Evolutionary conservation across 2,797 vertebrate genomes (phyloP).

Genomic region (Lepilemur ruficaudatus): DNA sequence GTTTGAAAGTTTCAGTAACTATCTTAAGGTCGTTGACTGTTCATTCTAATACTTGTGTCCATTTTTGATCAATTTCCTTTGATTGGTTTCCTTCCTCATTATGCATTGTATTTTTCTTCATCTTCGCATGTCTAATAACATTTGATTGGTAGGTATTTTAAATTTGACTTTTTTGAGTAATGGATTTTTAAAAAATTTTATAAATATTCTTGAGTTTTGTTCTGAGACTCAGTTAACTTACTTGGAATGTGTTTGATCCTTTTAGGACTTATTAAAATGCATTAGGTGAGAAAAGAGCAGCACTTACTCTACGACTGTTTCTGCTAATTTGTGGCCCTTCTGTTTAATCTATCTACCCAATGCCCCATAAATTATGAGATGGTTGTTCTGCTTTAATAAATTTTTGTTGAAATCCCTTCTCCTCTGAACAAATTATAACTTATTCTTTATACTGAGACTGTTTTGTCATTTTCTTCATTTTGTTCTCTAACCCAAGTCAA

Average conservation of each 20-base stretch:
- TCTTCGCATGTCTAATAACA: not conserved
- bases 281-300: not conserved
- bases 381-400: not conserved
- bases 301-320: not conserved
- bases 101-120: not conserved
- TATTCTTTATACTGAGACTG: not conserved
- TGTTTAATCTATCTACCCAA: not conserved
- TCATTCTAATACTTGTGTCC: not conserved
- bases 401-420: not conserved
- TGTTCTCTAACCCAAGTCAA: not conserved
- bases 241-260: not conserved
- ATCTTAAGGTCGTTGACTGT: not conserved
- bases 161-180: not conserved
- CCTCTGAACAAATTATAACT: not conserved
- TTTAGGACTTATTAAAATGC: not conserved
- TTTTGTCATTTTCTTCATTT: not conserved
- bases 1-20: not conserved
- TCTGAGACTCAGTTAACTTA: not conserved
- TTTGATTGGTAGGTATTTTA: not conserved
- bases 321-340: not conserved
- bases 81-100: not conserved
- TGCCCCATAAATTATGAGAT: not conserved
- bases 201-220: not conserved
- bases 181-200: not conserved
- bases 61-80: not conserved